Conservation (phyloP, 2,113 vertebrate species). For the Donacobius atricapilla region DNA sequence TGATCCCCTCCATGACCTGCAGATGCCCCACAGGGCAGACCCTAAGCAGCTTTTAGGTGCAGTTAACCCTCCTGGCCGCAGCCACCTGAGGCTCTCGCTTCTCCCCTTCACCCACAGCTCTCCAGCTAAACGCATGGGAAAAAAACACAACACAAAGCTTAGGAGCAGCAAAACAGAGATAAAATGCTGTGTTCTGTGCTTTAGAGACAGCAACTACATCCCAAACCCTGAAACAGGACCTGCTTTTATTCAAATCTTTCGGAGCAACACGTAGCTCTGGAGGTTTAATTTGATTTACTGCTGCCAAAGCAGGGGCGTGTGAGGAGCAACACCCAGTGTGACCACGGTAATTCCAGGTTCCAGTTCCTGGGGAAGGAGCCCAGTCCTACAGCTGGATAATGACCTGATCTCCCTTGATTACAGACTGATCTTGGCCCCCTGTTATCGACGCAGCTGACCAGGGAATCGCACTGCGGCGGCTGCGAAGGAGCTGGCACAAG, state of each 20-base stretch:
- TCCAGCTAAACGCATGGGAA: not conserved
- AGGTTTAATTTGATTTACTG: not conserved
- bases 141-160: not conserved
- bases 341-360: not conserved
- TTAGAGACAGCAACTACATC: not conserved
- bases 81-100: not conserved
- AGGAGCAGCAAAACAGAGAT: not conserved
- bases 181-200: not conserved
- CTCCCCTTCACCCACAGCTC: not conserved
- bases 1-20: not conserved
- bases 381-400: not conserved
- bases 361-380: not conserved
- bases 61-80: not conserved
- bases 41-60: rapidly evolving
- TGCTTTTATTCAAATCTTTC: not conserved
- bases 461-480: not conserved
- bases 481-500: not conserved
- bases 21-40: not conserved
- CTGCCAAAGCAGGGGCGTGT: not conserved
- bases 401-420: not conserved
- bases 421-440: not conserved
- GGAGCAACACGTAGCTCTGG: rapidly evolving
- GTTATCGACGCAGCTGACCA: not conserved
- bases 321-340: not conserved
- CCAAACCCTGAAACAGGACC: not conserved